phyloP scores from a whole-genome alignment of 2,113 vertebrate species.

The Danio rerio region DNA sequence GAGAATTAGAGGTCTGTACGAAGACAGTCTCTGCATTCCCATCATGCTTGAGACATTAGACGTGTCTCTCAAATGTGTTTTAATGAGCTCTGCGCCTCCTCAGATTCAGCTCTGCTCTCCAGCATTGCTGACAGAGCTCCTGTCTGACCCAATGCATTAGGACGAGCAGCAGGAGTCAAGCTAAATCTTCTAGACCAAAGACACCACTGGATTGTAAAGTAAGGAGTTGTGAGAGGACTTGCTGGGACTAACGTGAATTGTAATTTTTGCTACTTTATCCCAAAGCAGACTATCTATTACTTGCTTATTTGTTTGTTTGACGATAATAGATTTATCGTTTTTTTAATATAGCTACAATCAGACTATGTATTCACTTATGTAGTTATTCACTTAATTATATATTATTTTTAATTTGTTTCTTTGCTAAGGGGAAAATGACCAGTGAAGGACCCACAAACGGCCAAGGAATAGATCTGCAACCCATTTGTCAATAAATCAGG shows the following conservation, averaged over 20 bases:
- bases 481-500: too few relatives aligned
- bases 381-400: too few relatives aligned
- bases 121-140: slow-evolving; percentile 25
- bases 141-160: slow-evolving; percentile 22
- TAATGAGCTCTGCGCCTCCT: slow-evolving; percentile 28
- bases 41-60: slow-evolving; percentile 52
- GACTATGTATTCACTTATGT: too few relatives aligned
- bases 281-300: background rate
- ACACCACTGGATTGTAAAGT: background rate
- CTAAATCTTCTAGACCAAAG: slow-evolving; percentile 21
- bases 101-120: background rate
- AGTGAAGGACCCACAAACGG: too few relatives aligned
- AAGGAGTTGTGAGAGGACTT: slow-evolving; percentile 1
- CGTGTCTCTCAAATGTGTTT: slow-evolving; percentile 32
- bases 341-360: too few relatives aligned
- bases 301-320: background rate
- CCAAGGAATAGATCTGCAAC: too few relatives aligned
- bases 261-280: background rate
- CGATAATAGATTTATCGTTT: too few relatives aligned
- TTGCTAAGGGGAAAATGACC: too few relatives aligned
- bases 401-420: too few relatives aligned
- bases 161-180: slow-evolving; percentile 26
- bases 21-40: slow-evolving; percentile 34
- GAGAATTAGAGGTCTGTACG: background rate
- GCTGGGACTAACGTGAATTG: background rate